These are phyloP conservation scores for Thaumatotibia leucotreta DNA, from an alignment of 1,140 invertebrate species.

Conservation along the genomic window DNA sequence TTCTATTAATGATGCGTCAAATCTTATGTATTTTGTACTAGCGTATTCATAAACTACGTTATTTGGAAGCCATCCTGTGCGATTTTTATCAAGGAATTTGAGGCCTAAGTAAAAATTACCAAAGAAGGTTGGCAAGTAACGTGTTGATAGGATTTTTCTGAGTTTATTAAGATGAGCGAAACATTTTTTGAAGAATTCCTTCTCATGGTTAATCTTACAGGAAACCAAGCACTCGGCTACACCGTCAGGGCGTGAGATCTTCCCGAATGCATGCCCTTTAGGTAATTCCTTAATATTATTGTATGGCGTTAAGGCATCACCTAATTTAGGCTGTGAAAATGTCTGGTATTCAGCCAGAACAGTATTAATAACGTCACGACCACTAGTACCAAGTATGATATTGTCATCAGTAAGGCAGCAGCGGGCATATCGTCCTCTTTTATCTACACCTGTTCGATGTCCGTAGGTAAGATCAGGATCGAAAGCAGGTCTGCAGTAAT, in stretches of 20 bases:
- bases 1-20: slow-evolving; percentile 54
- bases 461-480: slow-evolving; percentile 61
- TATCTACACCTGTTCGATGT: slow-evolving; percentile 61
- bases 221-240: slow-evolving; percentile 52
- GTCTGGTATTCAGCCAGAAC: slow-evolving; percentile 48
- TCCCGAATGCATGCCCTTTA: slow-evolving; percentile 67
- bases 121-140: slow-evolving; percentile 57
- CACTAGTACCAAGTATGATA: slow-evolving; percentile 42
- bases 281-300: slow-evolving; percentile 67
- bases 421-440: slow-evolving; percentile 61
- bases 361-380: slow-evolving; percentile 60
- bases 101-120: slow-evolving; percentile 57
- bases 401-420: slow-evolving; percentile 68
- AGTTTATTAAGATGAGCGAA: slow-evolving; percentile 66
- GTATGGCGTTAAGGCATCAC: slow-evolving; percentile 64
- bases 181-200: slow-evolving; percentile 55
- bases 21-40: slow-evolving; percentile 49
- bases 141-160: slow-evolving; percentile 51
- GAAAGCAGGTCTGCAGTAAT: slow-evolving; percentile 58
- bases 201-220: slow-evolving; percentile 64
- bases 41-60: slow-evolving; percentile 48
- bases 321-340: slow-evolving; percentile 32
- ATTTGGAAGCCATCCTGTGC: slow-evolving; percentile 53
- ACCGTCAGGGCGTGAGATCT: slow-evolving; percentile 42
- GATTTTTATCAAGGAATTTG: slow-evolving; percentile 63